A percentile compares a stretch with the other conserved stretches of the same genome.
Evolutionary conservation across 2,113 vertebrate genomes (phyloP).

Genomic region (Dipodomys ordii): DNA sequence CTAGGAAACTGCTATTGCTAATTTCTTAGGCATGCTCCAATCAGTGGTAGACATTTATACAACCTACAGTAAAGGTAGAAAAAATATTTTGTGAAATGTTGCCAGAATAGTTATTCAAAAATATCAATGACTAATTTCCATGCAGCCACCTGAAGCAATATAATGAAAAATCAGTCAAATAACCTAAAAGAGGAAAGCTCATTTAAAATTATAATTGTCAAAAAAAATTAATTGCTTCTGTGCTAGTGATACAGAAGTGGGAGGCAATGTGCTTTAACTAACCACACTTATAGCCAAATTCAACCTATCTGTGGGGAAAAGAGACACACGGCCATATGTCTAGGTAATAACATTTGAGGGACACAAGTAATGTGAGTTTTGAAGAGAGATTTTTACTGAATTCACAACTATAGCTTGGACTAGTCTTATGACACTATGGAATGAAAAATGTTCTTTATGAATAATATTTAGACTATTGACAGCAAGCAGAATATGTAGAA

Average conservation of each 20-base stretch:
- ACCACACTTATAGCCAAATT: background rate
- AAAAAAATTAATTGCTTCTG: constrained; percentile 42
- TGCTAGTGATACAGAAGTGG: constrained; percentile 15
- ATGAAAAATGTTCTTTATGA: background rate
- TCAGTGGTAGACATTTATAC: background rate
- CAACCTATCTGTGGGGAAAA: background rate
- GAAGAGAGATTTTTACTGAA: constrained; percentile 23
- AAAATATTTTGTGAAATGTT: constrained; percentile 50
- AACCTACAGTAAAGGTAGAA: constrained; percentile 12
- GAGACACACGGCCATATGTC: background rate
- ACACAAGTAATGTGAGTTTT: background rate
- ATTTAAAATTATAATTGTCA: constrained; percentile 45
- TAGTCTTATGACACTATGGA: background rate
- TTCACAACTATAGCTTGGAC: background rate
- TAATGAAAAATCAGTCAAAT: constrained; percentile 20
- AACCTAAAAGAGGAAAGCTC: background rate
- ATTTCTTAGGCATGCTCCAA: constrained; percentile 4
- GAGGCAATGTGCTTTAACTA: constrained; percentile 22
- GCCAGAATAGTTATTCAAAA: background rate
- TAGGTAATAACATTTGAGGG: constrained; percentile 35
- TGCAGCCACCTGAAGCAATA: constrained; percentile 6
- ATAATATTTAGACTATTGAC: background rate
- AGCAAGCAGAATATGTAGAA: background rate
- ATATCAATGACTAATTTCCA: background rate
- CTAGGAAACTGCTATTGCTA: background rate